These are phyloP conservation scores for Halocynthia aurantium DNA, from an alignment of 23 tunicate species.

Conservation along the genomic window DNA sequence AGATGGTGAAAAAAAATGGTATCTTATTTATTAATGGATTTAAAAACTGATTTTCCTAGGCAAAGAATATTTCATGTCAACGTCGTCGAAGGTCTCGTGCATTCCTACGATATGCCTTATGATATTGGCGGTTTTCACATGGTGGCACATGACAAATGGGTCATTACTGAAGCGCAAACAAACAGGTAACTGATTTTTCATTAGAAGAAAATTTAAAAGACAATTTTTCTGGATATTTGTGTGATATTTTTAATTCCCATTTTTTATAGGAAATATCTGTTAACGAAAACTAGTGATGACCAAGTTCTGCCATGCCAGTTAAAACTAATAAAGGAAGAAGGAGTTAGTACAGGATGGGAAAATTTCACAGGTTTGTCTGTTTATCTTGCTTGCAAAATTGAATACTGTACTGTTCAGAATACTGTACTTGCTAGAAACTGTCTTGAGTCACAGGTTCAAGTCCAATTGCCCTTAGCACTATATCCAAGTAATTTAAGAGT, in stretches of 20 bases:
- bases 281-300: slow-evolving; percentile 28
- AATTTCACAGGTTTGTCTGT: slow-evolving; percentile 34
- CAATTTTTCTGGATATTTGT: neutral
- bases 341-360: slow-evolving; percentile 68
- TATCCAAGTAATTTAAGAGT: neutral
- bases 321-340: slow-evolving; percentile 70
- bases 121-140: slow-evolving; percentile 48
- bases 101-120: slow-evolving; percentile 35
- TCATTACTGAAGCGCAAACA: slow-evolving; percentile 67
- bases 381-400: neutral
- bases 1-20: no score
- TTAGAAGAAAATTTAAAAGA: neutral
- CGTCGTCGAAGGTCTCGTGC: slow-evolving; percentile 53
- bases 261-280: slow-evolving; percentile 42
- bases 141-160: slow-evolving; percentile 58
- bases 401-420: no score
- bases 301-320: slow-evolving; percentile 41
- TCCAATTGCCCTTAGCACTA: neutral
- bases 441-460: neutral
- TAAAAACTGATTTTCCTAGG: slow-evolving; percentile 25
- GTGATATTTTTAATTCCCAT: neutral
- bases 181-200: slow-evolving; percentile 40
- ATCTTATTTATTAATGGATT: no score
- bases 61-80: slow-evolving; percentile 55
- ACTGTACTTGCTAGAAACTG: neutral